A percentile compares a stretch with the other conserved stretches of the same genome.
Evolutionary conservation across 2,113 vertebrate species (phyloP).

Genomic region (Barnardius zonarius): DNA sequence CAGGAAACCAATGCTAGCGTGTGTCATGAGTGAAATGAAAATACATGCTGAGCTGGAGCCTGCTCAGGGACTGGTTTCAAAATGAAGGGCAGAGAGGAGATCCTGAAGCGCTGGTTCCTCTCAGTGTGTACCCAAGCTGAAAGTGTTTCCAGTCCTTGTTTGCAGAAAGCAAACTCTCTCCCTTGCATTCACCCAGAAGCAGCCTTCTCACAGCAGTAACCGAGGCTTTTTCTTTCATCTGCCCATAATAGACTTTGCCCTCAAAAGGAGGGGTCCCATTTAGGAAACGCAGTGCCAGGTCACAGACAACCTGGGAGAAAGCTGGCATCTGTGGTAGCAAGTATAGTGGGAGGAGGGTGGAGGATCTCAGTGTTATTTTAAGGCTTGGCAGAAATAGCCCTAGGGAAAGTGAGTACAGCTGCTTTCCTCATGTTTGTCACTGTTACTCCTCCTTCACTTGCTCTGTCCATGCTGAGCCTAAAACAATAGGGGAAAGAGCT

Average conservation of each 20-base stretch:
- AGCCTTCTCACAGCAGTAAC: not conserved
- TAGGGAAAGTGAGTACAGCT: not conserved
- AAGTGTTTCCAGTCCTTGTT: not conserved
- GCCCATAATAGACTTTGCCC: not conserved
- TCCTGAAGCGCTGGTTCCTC: not conserved
- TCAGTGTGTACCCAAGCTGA: fast-evolving
- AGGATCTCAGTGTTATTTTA: not conserved
- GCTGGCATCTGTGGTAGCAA: not conserved
- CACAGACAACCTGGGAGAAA: not conserved
- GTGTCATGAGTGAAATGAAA: not conserved
- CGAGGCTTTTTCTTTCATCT: not conserved
- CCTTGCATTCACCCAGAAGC: not conserved
- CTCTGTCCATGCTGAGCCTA: not conserved
- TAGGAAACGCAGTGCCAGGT: not conserved
- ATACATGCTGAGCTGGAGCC: not conserved
- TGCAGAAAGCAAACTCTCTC: not conserved
- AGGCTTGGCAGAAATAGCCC: not conserved
- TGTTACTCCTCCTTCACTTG: not conserved
- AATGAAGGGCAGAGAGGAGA: not conserved
- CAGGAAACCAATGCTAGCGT: not conserved
- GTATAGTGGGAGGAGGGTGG: not conserved
- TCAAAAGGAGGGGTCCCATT: not conserved
- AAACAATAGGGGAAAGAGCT: conserved; percentile 7
- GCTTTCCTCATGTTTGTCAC: not conserved
- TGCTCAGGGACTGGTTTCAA: not conserved